phyloP scores from a whole-genome alignment of 2,113 vertebrate species.

The Sinosuthora webbiana region DNA sequence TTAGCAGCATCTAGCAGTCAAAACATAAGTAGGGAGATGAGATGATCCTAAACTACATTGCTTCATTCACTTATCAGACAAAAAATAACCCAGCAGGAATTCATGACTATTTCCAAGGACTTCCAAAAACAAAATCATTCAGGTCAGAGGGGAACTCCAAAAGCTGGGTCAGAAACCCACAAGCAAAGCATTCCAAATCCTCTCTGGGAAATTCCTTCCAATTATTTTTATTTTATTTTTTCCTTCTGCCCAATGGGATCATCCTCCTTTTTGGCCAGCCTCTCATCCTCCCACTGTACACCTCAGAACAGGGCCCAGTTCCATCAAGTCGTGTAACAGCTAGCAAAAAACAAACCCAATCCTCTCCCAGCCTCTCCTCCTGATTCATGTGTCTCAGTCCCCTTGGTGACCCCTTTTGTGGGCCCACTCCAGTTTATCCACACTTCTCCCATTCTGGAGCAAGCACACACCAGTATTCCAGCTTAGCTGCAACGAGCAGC shows the following conservation, averaged over 20 bases:
- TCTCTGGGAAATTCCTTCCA: background rate
- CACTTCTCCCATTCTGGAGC: background rate
- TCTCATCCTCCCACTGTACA: background rate
- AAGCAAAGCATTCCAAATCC: background rate
- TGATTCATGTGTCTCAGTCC: background rate
- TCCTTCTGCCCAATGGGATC: background rate
- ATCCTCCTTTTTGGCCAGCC: background rate
- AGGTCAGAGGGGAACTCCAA: background rate
- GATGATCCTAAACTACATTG: background rate
- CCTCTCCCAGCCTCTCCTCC: background rate
- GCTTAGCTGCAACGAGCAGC: background rate
- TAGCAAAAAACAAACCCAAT: rapidly evolving
- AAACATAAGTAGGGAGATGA: background rate
- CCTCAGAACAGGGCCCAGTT: background rate
- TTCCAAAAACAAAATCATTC: background rate
- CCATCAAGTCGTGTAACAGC: background rate
- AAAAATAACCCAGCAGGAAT: background rate
- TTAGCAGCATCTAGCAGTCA: background rate
- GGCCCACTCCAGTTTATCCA: background rate
- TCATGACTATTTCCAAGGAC: background rate
- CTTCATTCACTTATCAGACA: background rate
- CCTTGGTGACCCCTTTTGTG: background rate
- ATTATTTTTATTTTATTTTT: background rate
- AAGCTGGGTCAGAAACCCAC: background rate
- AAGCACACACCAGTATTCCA: background rate